Base-by-base conservation (phyloP, 1,140 invertebrate species). In the Nymphalis io region DNA sequence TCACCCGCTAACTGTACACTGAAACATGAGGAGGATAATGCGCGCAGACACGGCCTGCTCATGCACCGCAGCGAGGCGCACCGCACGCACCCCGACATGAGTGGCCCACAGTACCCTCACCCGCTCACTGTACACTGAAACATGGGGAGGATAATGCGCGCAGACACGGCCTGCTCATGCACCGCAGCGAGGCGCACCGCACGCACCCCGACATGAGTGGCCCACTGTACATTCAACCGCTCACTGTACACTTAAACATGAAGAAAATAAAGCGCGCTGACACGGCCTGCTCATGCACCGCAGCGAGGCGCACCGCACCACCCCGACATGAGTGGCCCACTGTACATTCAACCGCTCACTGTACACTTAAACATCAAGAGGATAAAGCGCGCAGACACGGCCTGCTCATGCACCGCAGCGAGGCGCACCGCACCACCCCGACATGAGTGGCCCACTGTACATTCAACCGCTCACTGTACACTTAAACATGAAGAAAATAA, bases 281-380 rank as follows among this genome's bases (percentile, higher is more conserved):
- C 80, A 82, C 23, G 87, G 87, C 0, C 71, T 89, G 0, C 48
- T 72, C 10, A 79, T 89, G 80, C 87, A 89, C 18, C 60, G 68
- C 21, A 78, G 64, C 15, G 87, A 89, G 60, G 60, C 82, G 0
- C 85, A 89, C 15, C 44, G 60, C 13, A 20, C n/a, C 40, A n/a
- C n/a, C n/a, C n/a, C n/a, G n/a, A n/a, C n/a, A n/a, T n/a, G n/a
- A n/a, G n/a, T n/a, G n/a, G 40, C 13, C 6, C 13, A 13, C 3
- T 15, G 0, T 83, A 84, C 38, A 38, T 89, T 1, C 80, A 82
- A 44, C 13, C 6, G 6, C 15, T 11, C 13, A 44, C 13, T 11
- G 6, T 44, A 1, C 84, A 87, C 48, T 59, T 79, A 58, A 71
- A 80, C 5, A 82, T 78, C 39, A 27, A 0, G 80, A 83, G 13